Evolutionary conservation across 2,113 vertebrate genomes (phyloP).

Genomic region (Rhinolophus ferrumequinum): DNA sequence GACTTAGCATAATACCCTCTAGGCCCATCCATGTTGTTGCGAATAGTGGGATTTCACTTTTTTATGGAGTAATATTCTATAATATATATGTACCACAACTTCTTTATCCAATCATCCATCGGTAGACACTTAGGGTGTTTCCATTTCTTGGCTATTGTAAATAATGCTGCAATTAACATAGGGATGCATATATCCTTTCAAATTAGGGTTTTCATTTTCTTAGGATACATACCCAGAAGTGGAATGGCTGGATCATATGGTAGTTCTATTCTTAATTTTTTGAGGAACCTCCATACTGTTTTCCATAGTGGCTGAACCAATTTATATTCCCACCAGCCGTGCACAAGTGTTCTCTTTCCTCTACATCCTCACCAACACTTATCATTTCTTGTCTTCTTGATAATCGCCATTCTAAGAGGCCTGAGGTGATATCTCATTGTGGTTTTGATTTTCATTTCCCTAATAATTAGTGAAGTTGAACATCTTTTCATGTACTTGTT

Average conservation of each 20-base stretch:
- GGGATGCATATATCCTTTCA: neutral
- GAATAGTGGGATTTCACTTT: neutral
- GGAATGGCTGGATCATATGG: neutral
- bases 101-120: neutral
- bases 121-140: neutral
- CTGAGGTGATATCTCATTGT: neutral
- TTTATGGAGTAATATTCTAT: neutral
- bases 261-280: neutral
- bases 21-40: no score
- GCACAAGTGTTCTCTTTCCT: neutral
- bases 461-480: neutral
- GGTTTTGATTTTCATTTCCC: neutral
- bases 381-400: neutral
- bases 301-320: neutral
- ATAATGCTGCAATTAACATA: neutral
- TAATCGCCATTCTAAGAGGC: neutral
- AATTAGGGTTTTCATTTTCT: neutral
- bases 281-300: neutral
- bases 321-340: neutral
- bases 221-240: neutral
- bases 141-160: neutral
- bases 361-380: neutral
- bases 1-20: no score
- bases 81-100: neutral
- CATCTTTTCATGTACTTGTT: neutral